Evolutionary conservation across 37 sponge, comb jelly and placozoan genomes (phyloP).

Genomic region (Halisarca cf. caerulea): DNA sequence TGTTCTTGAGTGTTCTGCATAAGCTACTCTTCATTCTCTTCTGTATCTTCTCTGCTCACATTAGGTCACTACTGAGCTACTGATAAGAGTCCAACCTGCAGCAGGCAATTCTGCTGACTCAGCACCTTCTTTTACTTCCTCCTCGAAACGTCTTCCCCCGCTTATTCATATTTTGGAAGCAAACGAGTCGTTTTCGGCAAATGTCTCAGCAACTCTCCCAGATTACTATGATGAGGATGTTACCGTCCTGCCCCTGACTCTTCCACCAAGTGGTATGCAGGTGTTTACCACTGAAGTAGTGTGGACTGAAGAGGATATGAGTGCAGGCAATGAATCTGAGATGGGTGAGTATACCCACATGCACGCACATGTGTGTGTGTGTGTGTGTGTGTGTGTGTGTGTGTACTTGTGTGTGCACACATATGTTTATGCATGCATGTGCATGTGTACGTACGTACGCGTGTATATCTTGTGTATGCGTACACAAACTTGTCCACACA

Average conservation of each 20-base stretch:
- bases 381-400: constrained; percentile 22
- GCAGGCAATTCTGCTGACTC: not conserved
- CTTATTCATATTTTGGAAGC: not conserved
- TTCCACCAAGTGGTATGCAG: not conserved
- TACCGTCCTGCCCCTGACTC: constrained; percentile 21
- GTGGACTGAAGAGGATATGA: not conserved
- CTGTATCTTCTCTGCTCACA: not conserved
- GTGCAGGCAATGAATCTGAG: not conserved
- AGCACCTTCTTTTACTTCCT: constrained; percentile 9
- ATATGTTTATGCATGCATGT: too few species aligned
- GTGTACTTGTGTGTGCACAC: not conserved
- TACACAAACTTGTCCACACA: too few species aligned
- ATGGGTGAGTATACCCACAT: not conserved
- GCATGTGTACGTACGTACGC: too few species aligned
- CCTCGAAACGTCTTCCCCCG: not conserved
- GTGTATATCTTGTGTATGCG: too few species aligned
- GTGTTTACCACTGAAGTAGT: not conserved
- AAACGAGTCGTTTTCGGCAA: not conserved
- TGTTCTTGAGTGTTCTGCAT: not conserved
- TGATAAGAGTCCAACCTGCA: constrained; percentile 25
- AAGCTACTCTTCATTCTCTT: not conserved
- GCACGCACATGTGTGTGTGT: constrained; percentile 1
- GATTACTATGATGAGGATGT: constrained; percentile 12
- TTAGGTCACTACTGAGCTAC: constrained; percentile 49
- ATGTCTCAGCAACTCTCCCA: not conserved